A percentile compares a stretch with the other conserved stretches of the same genome.
Evolutionary conservation across 64 coral and sea anemone genomes (phyloP).

Genomic region (Actinia equina): DNA sequence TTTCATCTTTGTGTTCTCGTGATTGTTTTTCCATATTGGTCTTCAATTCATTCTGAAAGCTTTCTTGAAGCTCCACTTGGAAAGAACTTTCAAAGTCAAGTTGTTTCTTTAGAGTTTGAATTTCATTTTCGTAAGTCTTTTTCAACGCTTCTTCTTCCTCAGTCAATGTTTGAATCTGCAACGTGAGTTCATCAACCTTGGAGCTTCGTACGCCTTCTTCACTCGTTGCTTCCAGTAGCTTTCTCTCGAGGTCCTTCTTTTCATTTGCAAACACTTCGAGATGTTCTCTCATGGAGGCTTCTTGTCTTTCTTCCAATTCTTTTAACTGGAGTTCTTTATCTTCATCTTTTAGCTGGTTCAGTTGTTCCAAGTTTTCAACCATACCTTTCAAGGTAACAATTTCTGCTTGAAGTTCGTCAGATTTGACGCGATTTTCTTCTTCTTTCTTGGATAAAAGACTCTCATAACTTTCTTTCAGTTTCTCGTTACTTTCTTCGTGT

Average conservation of each 20-base stretch:
- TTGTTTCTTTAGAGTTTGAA: slow-evolving; percentile 72
- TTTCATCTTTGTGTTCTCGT: slow-evolving; percentile 66
- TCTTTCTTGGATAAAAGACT: slow-evolving; percentile 77
- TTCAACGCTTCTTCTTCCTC: slow-evolving; percentile 52
- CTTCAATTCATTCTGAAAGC: slow-evolving; percentile 59
- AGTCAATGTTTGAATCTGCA: slow-evolving; percentile 26
- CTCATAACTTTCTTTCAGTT: slow-evolving; percentile 80
- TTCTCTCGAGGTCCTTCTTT: slow-evolving; percentile 38
- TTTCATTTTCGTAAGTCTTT: slow-evolving; percentile 70
- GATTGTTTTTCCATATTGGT: slow-evolving; percentile 46
- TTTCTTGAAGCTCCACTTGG: slow-evolving; percentile 71
- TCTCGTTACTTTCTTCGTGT: slow-evolving; percentile 69
- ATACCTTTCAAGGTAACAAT: slow-evolving; percentile 87
- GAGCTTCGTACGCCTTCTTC: slow-evolving; percentile 31
- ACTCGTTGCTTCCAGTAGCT: slow-evolving; percentile 30
- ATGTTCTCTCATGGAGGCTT: slow-evolving; percentile 21
- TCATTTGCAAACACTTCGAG: slow-evolving; percentile 44
- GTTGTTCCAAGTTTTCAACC: slow-evolving; percentile 88
- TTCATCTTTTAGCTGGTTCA: slow-evolving; percentile 86
- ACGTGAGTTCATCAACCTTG: slow-evolving; percentile 36
- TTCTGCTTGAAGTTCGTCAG: slow-evolving; percentile 80
- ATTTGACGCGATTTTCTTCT: slow-evolving; percentile 63
- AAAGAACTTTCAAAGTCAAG: slow-evolving; percentile 75
- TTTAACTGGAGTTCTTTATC: slow-evolving; percentile 63
- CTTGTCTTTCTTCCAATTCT: slow-evolving; percentile 57